Evolutionary conservation across 2,888 invertebrate genomes (phyloP).

Genomic region (Brachyptera risi): DNA sequence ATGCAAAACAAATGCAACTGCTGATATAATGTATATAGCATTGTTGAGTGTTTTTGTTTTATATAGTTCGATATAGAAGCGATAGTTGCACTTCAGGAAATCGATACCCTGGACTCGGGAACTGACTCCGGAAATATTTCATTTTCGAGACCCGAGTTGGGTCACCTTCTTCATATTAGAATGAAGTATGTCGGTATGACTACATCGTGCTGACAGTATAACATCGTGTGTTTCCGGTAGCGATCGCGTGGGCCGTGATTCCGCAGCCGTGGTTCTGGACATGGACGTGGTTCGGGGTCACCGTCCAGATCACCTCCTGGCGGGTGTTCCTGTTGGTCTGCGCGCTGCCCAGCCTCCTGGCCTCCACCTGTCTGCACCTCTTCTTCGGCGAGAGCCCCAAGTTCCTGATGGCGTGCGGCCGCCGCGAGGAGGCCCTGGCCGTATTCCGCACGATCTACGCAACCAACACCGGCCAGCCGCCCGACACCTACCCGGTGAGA

Average conservation of each 20-base stretch:
- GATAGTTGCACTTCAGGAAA: no score
- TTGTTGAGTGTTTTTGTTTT: no score
- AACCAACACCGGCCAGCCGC: conserved; percentile 26
- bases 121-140: no score
- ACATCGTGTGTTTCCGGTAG: conserved; percentile 50
- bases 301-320: conserved; percentile 47
- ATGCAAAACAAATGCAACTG: no score
- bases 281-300: conserved; percentile 45
- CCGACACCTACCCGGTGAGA: conserved; percentile 30
- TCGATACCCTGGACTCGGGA: no score
- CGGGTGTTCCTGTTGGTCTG: conserved; percentile 47
- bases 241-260: conserved; percentile 68
- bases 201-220: no score
- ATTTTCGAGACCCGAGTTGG: no score
- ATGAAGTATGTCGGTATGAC: no score
- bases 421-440: conserved; percentile 37
- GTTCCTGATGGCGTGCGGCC: conserved; percentile 42
- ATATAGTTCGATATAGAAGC: no score
- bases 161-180: no score
- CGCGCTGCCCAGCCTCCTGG: conserved; percentile 61
- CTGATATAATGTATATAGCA: no score
- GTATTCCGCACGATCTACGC: conserved; percentile 37
- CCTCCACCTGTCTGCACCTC: conserved; percentile 57
- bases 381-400: conserved; percentile 48
- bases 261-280: conserved; percentile 52